Evolutionary conservation across 2,797 vertebrate species (phyloP).

Genomic region (Oceanodroma leucorhoa): DNA sequence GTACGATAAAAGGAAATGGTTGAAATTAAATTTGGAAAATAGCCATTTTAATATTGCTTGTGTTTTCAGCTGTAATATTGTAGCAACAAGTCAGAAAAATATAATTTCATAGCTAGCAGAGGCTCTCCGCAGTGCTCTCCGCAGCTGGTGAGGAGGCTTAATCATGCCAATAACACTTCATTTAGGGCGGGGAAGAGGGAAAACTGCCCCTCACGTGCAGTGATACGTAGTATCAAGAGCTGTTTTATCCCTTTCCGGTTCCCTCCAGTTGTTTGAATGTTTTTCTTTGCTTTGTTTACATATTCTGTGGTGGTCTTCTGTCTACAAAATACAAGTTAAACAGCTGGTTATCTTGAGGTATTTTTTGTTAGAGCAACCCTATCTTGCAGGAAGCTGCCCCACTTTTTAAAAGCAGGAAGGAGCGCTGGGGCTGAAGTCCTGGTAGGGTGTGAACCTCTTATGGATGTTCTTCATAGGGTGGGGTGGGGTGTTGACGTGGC

Average conservation of each 20-base stretch:
- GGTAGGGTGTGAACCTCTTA: background rate
- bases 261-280: background rate
- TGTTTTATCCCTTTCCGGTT: background rate
- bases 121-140: background rate
- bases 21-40: constrained; percentile 1
- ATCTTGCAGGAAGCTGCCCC: background rate
- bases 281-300: background rate
- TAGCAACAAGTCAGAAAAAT: background rate
- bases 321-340: background rate
- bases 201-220: background rate
- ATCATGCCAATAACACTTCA: background rate
- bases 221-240: background rate
- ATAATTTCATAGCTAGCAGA: background rate
- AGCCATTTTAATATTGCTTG: background rate
- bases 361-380: background rate
- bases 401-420: background rate
- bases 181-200: background rate
- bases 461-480: rapidly evolving
- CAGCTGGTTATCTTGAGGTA: background rate
- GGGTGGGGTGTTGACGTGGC: background rate
- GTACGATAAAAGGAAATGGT: background rate
- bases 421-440: background rate
- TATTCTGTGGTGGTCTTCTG: background rate
- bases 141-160: background rate
- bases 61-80: background rate